These are phyloP conservation scores for Eristalinus aeneus DNA, from an alignment of 2,888 invertebrate species.

Conservation along the genomic window DNA sequence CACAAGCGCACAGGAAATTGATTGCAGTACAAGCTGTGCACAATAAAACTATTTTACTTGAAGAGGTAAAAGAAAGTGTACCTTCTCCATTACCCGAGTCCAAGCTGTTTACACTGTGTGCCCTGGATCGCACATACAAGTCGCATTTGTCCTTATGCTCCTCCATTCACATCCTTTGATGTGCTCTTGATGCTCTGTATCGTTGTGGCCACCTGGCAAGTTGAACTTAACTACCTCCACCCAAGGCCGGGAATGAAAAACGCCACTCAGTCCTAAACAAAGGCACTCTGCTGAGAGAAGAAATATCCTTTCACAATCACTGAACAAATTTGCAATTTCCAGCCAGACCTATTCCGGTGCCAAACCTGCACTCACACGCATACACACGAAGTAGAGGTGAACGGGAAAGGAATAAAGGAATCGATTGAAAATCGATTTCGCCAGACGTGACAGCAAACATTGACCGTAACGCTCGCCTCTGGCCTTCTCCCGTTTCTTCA, in stretches of 20 bases:
- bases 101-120: neutral
- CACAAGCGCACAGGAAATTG: neutral
- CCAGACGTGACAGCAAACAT: slow-evolving; percentile 66
- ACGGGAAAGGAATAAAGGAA: slow-evolving; percentile 4
- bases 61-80: neutral
- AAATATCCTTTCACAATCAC: slow-evolving; percentile 54
- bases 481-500: neutral
- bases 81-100: neutral
- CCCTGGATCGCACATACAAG: neutral
- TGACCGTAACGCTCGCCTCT: slow-evolving; percentile 34
- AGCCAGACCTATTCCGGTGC: neutral
- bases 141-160: neutral
- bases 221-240: neutral
- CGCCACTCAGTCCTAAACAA: slow-evolving; percentile 15
- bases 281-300: slow-evolving; percentile 24
- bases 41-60: neutral
- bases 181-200: slow-evolving; percentile 41
- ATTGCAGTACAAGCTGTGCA: neutral
- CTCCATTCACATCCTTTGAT: slow-evolving; percentile 29
- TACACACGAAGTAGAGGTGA: neutral
- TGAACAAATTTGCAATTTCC: slow-evolving; percentile 47
- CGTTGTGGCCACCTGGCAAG: slow-evolving; percentile 35
- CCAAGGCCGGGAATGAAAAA: neutral
- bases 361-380: neutral
- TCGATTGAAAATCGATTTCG: slow-evolving; percentile 48